Conservation (phyloP, 2,888 invertebrate genomes). For the Melitaea athalia region DNA sequence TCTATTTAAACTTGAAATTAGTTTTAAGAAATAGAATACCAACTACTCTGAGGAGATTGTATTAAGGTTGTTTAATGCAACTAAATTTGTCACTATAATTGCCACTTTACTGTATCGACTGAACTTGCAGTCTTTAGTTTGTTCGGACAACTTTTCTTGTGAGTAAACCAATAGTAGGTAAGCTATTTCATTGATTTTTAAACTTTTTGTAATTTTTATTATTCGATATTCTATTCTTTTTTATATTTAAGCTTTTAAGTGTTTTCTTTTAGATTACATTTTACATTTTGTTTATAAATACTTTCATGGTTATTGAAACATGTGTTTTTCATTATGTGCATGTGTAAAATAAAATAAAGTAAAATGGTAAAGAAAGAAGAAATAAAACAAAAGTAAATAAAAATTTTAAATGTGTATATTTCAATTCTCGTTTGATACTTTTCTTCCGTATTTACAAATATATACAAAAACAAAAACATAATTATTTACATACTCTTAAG, state of each 20-base stretch:
- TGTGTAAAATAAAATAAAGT: constrained; percentile 19
- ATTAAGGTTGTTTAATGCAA: constrained; percentile 35
- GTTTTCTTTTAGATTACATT: too few relatives aligned
- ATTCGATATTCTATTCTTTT: not conserved
- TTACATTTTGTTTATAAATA: not conserved
- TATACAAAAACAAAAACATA: constrained; percentile 63
- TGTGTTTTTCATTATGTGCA: not conserved
- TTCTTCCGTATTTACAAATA: constrained; percentile 70
- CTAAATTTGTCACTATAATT: constrained; percentile 52
- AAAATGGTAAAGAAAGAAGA: constrained; percentile 52
- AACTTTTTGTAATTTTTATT: not conserved
- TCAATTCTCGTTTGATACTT: constrained; percentile 61
- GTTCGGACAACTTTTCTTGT: constrained; percentile 23
- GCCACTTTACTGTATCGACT: constrained; percentile 53
- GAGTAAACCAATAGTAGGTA: constrained; percentile 1
- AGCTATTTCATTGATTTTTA: not conserved
- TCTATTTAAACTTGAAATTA: constrained; percentile 9
- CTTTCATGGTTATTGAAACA: not conserved
- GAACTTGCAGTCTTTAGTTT: constrained; percentile 53
- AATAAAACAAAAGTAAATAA: constrained; percentile 79
- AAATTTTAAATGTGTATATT: constrained; percentile 77
- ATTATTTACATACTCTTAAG: constrained; percentile 71
- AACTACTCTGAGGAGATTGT: constrained; percentile 12
- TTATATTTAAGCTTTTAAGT: not conserved
- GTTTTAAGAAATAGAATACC: constrained; percentile 9